Evolutionary conservation across 2,113 vertebrate genomes (phyloP).

Genomic region (Onychostruthus taczanowskii): DNA sequence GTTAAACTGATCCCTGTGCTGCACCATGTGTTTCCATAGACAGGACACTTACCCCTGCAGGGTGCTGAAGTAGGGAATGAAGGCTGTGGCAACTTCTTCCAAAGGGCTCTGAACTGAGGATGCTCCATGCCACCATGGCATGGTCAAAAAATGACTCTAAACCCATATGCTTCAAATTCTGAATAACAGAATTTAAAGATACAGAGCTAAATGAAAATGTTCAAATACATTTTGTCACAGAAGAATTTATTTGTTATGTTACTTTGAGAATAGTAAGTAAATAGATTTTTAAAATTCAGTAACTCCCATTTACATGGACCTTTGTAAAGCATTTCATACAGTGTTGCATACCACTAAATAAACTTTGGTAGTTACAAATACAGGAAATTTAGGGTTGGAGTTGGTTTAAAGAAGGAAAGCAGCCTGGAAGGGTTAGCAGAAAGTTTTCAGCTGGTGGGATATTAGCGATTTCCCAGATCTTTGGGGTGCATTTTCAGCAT

Average conservation of each 20-base stretch:
- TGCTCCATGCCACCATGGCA: background rate
- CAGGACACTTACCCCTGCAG: background rate
- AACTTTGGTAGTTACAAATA: background rate
- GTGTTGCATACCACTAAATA: background rate
- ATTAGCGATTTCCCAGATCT: background rate
- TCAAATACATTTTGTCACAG: background rate
- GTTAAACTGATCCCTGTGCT: background rate
- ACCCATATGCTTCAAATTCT: background rate
- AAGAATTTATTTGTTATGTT: background rate
- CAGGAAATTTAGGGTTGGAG: background rate
- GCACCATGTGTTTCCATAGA: rapidly evolving
- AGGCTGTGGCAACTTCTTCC: background rate
- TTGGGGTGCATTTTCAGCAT: background rate
- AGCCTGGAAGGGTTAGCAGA: background rate
- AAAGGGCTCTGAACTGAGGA: background rate
- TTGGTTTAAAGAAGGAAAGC: background rate
- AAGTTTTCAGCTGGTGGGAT: background rate
- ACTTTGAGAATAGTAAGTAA: background rate
- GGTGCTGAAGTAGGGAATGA: background rate
- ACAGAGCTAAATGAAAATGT: background rate
- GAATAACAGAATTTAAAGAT: background rate
- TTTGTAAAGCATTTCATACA: background rate
- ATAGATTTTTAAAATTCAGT: background rate
- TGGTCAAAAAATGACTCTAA: background rate
- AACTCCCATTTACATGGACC: background rate